Conservation (phyloP, 2,797 vertebrate species). For the Periophthalmus magnuspinnatus region DNA sequence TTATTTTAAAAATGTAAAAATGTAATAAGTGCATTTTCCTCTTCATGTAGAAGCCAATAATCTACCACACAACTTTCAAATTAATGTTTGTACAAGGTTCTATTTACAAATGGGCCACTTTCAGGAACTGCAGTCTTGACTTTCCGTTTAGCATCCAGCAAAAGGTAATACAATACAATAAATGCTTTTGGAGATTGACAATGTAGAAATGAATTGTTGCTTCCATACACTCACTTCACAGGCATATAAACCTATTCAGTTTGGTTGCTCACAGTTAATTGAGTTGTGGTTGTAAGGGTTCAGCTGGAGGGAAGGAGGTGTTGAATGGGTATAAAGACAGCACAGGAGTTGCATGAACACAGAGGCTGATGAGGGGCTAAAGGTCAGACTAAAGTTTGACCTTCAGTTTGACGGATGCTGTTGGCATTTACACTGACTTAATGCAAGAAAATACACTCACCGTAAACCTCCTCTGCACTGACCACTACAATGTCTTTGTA, state of each 20-base stretch:
- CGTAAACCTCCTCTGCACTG: slow-evolving; percentile 27
- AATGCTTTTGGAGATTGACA: neutral
- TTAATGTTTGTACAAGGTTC: neutral
- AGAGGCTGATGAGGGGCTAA: slow-evolving; percentile 43
- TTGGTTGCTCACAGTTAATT: neutral
- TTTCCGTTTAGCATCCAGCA: neutral
- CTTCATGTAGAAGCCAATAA: neutral
- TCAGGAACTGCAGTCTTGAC: neutral
- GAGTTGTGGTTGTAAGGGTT: neutral
- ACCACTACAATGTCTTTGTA: slow-evolving; percentile 16
- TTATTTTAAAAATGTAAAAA: too few relatives aligned
- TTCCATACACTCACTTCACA: neutral
- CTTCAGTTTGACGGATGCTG: slow-evolving; percentile 57
- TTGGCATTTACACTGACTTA: slow-evolving; percentile 53
- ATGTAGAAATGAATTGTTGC: neutral
- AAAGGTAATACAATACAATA: neutral
- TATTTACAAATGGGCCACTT: neutral
- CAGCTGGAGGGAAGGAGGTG: neutral
- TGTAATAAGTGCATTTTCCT: too few relatives aligned
- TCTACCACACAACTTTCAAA: neutral
- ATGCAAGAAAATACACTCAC: slow-evolving; percentile 14
- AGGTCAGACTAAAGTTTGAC: slow-evolving; percentile 52
- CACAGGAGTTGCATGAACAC: slow-evolving; percentile 19
- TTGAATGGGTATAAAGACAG: slow-evolving; percentile 9
- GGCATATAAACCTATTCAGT: neutral